Base-by-base conservation (phyloP, 1,140 invertebrate species). In the Ostrea denselamellosa region DNA sequence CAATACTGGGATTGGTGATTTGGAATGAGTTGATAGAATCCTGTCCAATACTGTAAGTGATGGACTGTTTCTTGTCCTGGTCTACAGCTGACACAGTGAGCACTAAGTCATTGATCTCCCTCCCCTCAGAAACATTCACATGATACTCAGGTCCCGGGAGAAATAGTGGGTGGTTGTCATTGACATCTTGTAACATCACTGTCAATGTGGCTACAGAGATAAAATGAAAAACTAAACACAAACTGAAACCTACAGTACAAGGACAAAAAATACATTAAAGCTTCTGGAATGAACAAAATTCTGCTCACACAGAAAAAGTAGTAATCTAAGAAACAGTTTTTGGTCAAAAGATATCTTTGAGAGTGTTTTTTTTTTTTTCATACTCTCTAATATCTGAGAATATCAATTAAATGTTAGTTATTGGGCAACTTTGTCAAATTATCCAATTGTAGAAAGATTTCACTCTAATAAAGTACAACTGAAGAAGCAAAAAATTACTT, bases 151-250 rank as follows among this genome's bases (percentile, higher is more conserved):
- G 62, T 19, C 87, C 89, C 4, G 89, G 90, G 22, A 77, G 25
- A 82, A 93, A 93, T 12, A 56, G 62, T 7, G 92, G 92, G 52
- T 89, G 17, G 62, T 93, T 91, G 86, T 93, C 92, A 90, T 93
- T 93, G 77, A 88, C 87, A 86, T 93, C 92, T 12, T 81, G 17
- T 12, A 93, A 68, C 9, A 87, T 90, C 34, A 93, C 83, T 22
- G 88, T 91, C 68, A 93, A 56, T 0, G 89, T 91, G 14, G 89
- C 92, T 92, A 90, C 83, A 90, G 88, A 34, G 28, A 34, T 1
- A 5, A 77, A 28, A 68, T 25, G 9, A 34, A 71, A 28, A 0
- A n/a, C 14, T 8, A 44, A 44, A 2, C 34, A 7, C 17, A 62
- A 62, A 19, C n/a, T 62, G 14, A 62, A 62, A n/a, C n/a, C n/a